Evolutionary conservation across 2,888 invertebrate genomes (phyloP).

Genomic region (Peribatodes rhomboidaria): DNA sequence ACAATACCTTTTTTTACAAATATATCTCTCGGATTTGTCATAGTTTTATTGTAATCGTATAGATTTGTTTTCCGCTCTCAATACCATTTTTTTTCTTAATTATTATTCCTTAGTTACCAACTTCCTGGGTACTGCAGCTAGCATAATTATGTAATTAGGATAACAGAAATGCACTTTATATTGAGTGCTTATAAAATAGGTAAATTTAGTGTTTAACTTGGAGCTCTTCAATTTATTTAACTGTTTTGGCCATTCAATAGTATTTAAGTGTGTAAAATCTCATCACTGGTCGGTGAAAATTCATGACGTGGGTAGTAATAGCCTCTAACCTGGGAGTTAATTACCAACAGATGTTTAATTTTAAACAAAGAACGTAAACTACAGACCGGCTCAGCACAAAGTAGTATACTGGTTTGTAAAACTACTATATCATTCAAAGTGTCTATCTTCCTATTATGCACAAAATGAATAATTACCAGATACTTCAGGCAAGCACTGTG

Average conservation of each 20-base stretch:
- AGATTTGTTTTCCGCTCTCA: too few species aligned
- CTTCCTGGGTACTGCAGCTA: too few species aligned
- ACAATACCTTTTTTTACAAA: too few species aligned
- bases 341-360: conserved; percentile 7
- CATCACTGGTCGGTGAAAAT: neutral
- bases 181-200: too few species aligned
- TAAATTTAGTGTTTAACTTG: too few species aligned
- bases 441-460: neutral
- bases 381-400: neutral
- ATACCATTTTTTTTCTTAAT: too few species aligned
- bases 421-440: neutral
- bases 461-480: conserved; percentile 59
- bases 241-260: neutral
- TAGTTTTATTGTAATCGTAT: too few species aligned
- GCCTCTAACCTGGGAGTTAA: conserved; percentile 1
- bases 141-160: too few species aligned
- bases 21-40: too few species aligned
- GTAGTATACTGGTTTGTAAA: neutral
- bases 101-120: too few species aligned
- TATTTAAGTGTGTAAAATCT: neutral
- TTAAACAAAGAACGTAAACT: conserved; percentile 1
- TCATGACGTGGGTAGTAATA: neutral
- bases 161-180: too few species aligned
- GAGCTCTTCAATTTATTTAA: neutral
- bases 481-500: conserved; percentile 57